A percentile compares a stretch with the other conserved stretches of the same genome.
phyloP scores from a whole-genome alignment of 2,888 invertebrate species.

The Drosophila nr. fundita region DNA sequence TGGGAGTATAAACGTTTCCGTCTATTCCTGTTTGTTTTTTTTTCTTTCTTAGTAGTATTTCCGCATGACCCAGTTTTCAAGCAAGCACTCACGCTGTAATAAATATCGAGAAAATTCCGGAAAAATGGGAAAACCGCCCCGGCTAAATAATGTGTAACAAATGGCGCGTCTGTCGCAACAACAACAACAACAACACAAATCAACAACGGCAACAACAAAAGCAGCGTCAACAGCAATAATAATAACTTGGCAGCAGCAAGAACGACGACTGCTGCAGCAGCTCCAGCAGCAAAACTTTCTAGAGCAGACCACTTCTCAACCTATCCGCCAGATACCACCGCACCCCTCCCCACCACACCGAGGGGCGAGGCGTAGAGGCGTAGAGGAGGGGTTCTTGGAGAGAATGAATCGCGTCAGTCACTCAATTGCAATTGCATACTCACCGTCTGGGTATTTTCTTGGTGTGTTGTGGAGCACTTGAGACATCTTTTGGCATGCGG shows the following conservation, averaged over 20 bases:
- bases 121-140: conserved; percentile 47
- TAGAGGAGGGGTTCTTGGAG: not conserved
- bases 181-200: conserved; percentile 31
- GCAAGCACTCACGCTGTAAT: conserved; percentile 55
- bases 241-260: conserved; percentile 60
- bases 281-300: conserved; percentile 43
- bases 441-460: conserved; percentile 74
- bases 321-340: not conserved
- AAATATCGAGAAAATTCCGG: conserved; percentile 69
- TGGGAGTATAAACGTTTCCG: conserved; percentile 37
- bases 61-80: conserved; percentile 67
- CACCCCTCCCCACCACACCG: not conserved
- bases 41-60: conserved; percentile 46
- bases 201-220: conserved; percentile 43
- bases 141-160: conserved; percentile 77
- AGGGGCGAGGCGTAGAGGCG: not conserved
- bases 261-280: conserved; percentile 22
- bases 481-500: conserved; percentile 65
- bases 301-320: conserved; percentile 24
- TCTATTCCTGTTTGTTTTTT: conserved; percentile 29
- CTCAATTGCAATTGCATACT: conserved; percentile 69
- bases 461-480: conserved; percentile 58
- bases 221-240: conserved; percentile 65
- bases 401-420: conserved; percentile 58
- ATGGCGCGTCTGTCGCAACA: conserved; percentile 68